phyloP scores from a whole-genome alignment of 2,797 vertebrate genomes.

The Sphenopsis melanotis region DNA sequence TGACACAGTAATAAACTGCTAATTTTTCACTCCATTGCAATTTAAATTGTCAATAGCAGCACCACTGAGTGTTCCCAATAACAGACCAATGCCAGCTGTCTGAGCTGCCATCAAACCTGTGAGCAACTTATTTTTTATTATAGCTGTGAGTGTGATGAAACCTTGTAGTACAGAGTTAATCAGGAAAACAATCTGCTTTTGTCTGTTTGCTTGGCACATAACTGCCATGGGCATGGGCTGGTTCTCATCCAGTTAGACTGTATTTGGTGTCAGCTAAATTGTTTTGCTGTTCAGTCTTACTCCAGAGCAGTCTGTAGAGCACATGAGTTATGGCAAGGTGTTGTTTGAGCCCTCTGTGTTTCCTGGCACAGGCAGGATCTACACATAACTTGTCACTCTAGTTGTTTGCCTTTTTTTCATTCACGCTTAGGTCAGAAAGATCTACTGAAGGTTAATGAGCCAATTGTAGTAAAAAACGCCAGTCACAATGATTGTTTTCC shows the following conservation, averaged over 20 bases:
- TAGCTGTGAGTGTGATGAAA: not conserved
- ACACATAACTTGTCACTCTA: not conserved
- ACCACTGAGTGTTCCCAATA: not conserved
- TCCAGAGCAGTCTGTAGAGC: not conserved
- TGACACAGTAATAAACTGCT: not conserved
- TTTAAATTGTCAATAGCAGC: not conserved
- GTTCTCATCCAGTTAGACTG: not conserved
- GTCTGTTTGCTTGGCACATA: not conserved
- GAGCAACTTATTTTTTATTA: not conserved
- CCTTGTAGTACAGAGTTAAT: not conserved
- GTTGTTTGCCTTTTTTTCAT: not conserved
- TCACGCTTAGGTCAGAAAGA: constrained; percentile 26
- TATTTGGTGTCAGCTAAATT: not conserved
- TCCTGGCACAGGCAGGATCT: not conserved
- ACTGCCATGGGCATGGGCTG: not conserved
- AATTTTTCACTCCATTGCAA: not conserved
- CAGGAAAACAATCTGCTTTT: not conserved
- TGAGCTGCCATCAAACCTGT: not conserved
- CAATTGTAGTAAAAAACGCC: constrained; percentile 42
- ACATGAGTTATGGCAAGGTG: not conserved
- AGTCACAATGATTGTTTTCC: constrained; percentile 23
- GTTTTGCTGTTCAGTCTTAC: not conserved
- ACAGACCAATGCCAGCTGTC: not conserved
- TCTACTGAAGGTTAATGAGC: constrained; percentile 53
- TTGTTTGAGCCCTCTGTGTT: not conserved